Evolutionary conservation across 92 coral and sea anemone species (phyloP), one percentile per base, ranked within the genome.

Genomic region (Porites divaricata): DNA sequence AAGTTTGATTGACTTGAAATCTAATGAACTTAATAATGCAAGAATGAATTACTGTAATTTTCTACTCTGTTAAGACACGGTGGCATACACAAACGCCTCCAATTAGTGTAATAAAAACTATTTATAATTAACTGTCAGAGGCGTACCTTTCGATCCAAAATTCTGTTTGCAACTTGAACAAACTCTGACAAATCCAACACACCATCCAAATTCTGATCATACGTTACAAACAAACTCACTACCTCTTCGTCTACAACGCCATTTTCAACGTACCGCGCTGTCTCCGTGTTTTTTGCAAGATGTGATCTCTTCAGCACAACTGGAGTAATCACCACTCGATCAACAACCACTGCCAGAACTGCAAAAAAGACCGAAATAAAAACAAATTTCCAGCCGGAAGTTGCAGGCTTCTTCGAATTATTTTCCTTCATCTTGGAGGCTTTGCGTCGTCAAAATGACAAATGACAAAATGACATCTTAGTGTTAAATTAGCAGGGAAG

Each of bases 141-240:
- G 16, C 16, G 48, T 70, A 93, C 97, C 86, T 93, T 75, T 68
- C 84, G 80, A 67, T 86, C 81, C 68, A 91, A 85, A 45, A 96
- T 89, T 70, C 90, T 89, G 79, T 94, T 83, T 68, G 94, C 92
- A 69, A 96, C 80, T 64, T 90, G 79, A 17, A 91, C 93, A 83
- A 96, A 96, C 84, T 96, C 99, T 79, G 86, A 74, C 67, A 92
- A 69, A 82, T 94, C 95, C 13, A 96, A 83, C 9, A 81, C 89
- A 15, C 95, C 96, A 74, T 96, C 99, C 67, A 85, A 83, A 71
- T 96, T 88, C 35, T 88, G 89, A 87, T 96, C 99, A 78, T 88
- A 96, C 48, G 86, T 83, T 25, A 89, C 92, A 75, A 96, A 96
- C 81, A 96, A 80, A 41, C 92, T 85, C 59, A 94, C 2, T 0